phyloP scores from a whole-genome alignment of 2,113 vertebrate genomes.

The Lepus americanus region DNA sequence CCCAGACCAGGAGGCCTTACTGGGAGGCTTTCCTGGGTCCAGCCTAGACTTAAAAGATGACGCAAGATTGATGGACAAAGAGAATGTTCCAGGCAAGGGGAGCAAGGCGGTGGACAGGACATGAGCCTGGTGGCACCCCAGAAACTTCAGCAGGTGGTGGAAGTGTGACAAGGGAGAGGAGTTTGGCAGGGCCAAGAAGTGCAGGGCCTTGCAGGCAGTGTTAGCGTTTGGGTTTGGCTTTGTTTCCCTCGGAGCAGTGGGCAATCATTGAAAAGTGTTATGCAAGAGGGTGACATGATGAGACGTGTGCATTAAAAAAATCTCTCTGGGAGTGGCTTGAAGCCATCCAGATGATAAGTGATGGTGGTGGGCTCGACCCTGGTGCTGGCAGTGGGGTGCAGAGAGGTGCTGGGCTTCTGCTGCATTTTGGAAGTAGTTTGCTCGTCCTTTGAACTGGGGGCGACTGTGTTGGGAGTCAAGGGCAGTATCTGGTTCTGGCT shows the following conservation, averaged over 20 bases:
- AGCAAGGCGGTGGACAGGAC: background rate
- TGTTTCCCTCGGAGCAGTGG: background rate
- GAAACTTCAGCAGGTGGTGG: background rate
- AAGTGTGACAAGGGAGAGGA: accelerated
- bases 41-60: background rate
- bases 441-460: background rate
- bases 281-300: background rate
- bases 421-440: background rate
- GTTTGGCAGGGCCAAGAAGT: background rate
- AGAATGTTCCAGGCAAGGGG: background rate
- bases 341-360: background rate
- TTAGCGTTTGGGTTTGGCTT: background rate
- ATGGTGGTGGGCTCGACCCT: background rate
- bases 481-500: background rate
- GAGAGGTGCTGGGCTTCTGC: background rate
- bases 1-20: background rate
- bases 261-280: background rate
- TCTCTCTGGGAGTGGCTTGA: background rate
- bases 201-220: background rate
- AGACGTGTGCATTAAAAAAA: background rate
- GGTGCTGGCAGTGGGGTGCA: background rate
- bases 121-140: background rate
- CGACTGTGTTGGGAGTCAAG: background rate
- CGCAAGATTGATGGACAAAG: background rate
- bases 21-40: background rate